Percentiles rank a stretch among this genome's conserved stretches.
phyloP scores from a whole-genome alignment of 2,888 invertebrate genomes.

The Synanthedon myopaeformis region DNA sequence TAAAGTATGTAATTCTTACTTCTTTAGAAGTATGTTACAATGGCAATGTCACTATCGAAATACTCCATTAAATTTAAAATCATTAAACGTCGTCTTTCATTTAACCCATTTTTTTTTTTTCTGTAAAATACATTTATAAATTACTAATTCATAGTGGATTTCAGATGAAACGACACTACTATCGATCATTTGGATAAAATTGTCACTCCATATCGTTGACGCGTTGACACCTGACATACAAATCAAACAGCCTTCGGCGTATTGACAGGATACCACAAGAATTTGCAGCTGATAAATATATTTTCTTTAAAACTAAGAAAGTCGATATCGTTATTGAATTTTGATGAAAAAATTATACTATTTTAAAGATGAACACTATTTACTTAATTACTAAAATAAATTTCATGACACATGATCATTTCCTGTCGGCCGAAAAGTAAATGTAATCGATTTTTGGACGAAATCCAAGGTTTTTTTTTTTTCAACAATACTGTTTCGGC shows the following conservation, averaged over 20 bases:
- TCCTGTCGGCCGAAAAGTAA: conserved; percentile 50
- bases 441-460: conserved; percentile 63
- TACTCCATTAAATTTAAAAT: too few species aligned
- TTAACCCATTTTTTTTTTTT: too few species aligned
- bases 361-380: too few species aligned
- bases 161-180: neutral
- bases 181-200: conserved; percentile 37
- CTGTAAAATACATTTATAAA: too few species aligned
- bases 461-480: conserved; percentile 43
- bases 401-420: conserved; percentile 13
- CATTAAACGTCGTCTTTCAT: too few species aligned
- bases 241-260: conserved; percentile 7
- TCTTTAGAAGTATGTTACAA: too few species aligned
- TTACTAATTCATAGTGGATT: too few species aligned
- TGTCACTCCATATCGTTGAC: conserved; percentile 40
- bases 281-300: neutral
- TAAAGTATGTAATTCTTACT: too few species aligned
- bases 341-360: too few species aligned
- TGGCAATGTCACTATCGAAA: too few species aligned
- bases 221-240: conserved; percentile 51
- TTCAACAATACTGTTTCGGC: conserved; percentile 41
- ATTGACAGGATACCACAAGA: conserved; percentile 33
- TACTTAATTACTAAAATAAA: conserved; percentile 2
- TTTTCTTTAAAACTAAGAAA: neutral
- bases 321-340: neutral